Base-by-base conservation (phyloP, 1,140 invertebrate species). In the Leptopilina clavipes region DNA sequence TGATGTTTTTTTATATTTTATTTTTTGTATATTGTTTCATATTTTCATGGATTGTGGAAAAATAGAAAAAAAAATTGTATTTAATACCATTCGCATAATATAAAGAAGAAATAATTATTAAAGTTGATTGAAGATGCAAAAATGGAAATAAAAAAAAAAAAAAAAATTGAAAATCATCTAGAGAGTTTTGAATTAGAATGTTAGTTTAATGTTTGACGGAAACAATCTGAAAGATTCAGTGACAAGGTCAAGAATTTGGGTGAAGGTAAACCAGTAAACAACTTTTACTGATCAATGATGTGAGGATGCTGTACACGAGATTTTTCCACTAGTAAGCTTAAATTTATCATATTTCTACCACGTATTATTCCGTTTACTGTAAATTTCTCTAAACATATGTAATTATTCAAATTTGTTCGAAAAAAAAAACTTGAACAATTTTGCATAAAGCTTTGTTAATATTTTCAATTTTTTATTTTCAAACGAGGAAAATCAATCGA, bases 201-300 rank as follows among this genome's bases (percentile, higher is more conserved):
- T 19, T 22, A 54, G 54, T 18, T 59, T 59, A 59, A 65, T 43
- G 72, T 65, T 59, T 40, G 52, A 54, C 54, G 18, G 22, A 56
- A 74, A 59, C n/a, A 10, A 74, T 74, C 18, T 17, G 37, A 9
- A 73, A 59, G 83, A 85, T 78, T 75, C 83, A 87, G 84, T 88
- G 85, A 79, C 88, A 89, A 89, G 88, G 84, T 73, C 82, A 77
- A 1, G 71, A 70, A 71, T 87, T 81, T 87, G 75, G 87, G 89
- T 89, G 88, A 90, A 90, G 89, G 88, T 85, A 74, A 86, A 79
- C 86, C 22, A 65, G 78, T 77, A n/a, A 82, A 75, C 81, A 79
- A 87, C 81, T 89, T 88, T 88, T 86, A 86, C 84, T 72, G 74
- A 76, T 54, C 25, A 17, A 25, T 73, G 18, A 71, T 22, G n/a